A percentile compares a stretch with the other conserved stretches of the same genome.
Evolutionary conservation across 1,140 invertebrate species (phyloP).

Genomic region (Euura lappo): DNA sequence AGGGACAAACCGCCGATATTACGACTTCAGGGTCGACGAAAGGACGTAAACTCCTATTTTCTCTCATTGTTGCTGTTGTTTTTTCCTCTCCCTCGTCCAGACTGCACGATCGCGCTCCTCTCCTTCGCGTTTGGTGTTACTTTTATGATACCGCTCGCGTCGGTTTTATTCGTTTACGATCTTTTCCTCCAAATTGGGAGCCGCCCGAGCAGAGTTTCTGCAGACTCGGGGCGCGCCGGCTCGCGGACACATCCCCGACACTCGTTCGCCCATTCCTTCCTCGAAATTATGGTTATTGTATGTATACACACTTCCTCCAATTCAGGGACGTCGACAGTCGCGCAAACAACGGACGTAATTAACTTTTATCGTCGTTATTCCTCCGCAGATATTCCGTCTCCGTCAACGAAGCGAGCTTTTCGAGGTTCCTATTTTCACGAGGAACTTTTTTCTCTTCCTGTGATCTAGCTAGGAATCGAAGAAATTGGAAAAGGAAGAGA

Average conservation of each 20-base stretch:
- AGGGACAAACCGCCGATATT: not conserved
- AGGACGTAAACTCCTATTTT: not conserved
- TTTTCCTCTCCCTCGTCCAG: slow-evolving; percentile 16
- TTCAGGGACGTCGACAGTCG: not conserved
- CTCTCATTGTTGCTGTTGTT: not conserved
- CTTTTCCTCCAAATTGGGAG: slow-evolving; percentile 14
- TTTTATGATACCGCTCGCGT: slow-evolving; percentile 24
- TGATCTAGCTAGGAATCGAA: not conserved
- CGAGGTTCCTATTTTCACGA: no score
- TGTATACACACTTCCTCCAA: not conserved
- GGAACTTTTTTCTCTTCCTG: no score
- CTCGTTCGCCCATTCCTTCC: not conserved
- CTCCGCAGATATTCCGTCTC: not conserved
- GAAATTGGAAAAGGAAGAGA: not conserved
- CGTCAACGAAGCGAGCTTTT: no score
- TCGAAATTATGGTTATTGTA: not conserved
- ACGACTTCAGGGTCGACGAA: slow-evolving; percentile 18
- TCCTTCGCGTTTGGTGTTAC: slow-evolving; percentile 20
- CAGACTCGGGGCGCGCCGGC: no score
- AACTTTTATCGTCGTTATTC: not conserved
- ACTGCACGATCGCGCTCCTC: slow-evolving; percentile 8
- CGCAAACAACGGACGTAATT: not conserved
- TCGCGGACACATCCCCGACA: not conserved
- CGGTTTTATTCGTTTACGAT: slow-evolving; percentile 36
- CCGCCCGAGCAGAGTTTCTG: not conserved